Evolutionary conservation across 2,888 invertebrate genomes (phyloP), one percentile per base, ranked within the genome.

Genomic region (Cerceris rybyensis): DNA sequence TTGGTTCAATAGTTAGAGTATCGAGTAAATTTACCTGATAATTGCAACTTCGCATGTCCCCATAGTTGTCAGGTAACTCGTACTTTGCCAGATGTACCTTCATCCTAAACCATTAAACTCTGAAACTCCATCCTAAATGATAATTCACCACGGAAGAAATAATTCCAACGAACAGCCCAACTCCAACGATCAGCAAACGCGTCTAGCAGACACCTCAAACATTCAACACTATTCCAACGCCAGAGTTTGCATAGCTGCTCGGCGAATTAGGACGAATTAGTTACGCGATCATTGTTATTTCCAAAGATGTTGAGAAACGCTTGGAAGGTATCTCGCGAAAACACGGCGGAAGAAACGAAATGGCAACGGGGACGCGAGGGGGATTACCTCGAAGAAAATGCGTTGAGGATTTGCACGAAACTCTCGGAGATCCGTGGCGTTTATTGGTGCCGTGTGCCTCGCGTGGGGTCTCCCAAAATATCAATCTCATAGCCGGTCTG

Each of bases 391-490:
- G n/a, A 64, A 78, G 76, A 81, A 78, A 87, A 78, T 61, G 72
- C 59, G 60, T 13, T 46, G 60, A 69, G 70, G 75, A 76, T 83
- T 78, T 67, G 75, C 73, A 52, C 70, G 77, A 75, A 79, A 76
- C 78, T 4, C 43, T 46, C 16, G 63, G 69, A 77, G 79, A 69
- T 71, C 65, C 82, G 73, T 52, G 80, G 71, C 81, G 82, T 84
- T 84, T 82, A 78, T 88, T 91, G 90, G 91, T 92, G 91, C 90
- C 92, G 92, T 90, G 91, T 89, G 91, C 87, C 85, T 85, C 86
- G 87, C 87, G 89, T 88, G 86, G 88, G 87, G 86, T 86, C 88
- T 90, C 90, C 91, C 84, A 90, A 91, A 91, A 91, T 91, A 91
- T 91, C 89, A 91, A 91, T 89, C 90, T 90, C 87, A 80, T 79